phyloP scores from a whole-genome alignment of 2,113 vertebrate genomes.

The Pteruthius melanotis region DNA sequence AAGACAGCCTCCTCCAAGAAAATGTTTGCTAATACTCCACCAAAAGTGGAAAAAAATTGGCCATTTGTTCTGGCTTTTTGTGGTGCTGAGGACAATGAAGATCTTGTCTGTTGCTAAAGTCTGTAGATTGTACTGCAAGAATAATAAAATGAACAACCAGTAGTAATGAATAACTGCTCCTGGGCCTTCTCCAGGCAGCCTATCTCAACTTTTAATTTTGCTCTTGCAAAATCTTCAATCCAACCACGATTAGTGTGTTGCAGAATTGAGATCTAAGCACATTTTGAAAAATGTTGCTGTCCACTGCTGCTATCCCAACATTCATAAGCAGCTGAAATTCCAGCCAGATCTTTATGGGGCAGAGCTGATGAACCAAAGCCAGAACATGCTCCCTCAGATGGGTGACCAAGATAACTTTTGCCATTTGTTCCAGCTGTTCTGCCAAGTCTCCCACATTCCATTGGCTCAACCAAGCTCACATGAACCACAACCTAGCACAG shows the following conservation, averaged over 20 bases:
- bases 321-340: constrained; percentile 30
- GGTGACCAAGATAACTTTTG: background rate
- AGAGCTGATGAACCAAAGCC: background rate
- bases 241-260: background rate
- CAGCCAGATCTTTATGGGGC: background rate
- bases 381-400: background rate
- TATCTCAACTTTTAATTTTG: background rate
- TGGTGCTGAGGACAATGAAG: background rate
- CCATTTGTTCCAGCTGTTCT: constrained; percentile 17
- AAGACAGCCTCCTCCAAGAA: background rate
- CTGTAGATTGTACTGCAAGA: background rate
- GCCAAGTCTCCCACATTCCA: background rate
- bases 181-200: background rate
- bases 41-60: background rate
- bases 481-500: background rate
- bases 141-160: background rate
- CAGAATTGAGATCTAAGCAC: background rate
- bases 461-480: background rate
- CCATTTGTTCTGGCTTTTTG: background rate
- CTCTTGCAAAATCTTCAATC: background rate
- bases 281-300: background rate
- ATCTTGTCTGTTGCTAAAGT: background rate
- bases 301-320: background rate
- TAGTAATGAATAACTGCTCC: background rate
- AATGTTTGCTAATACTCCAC: background rate